Conservation (phyloP, 2,888 invertebrate species). For the Sphaeridia pumilis region DNA sequence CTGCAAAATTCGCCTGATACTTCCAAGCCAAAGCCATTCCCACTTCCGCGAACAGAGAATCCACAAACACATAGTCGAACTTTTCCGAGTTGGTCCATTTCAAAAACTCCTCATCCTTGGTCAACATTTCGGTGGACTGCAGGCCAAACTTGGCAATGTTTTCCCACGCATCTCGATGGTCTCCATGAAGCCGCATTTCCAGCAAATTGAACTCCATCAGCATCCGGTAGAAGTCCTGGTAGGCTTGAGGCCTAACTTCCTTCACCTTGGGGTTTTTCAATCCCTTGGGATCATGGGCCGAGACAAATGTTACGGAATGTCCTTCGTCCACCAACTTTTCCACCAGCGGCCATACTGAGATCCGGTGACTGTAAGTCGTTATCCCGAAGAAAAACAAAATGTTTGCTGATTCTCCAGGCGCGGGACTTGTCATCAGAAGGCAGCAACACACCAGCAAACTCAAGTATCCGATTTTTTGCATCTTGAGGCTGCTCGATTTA, state of each 20-base stretch:
- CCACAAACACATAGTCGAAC: not conserved
- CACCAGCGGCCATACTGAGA: slow-evolving; percentile 25
- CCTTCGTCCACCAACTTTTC: slow-evolving; percentile 20
- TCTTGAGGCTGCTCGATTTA: too few species aligned
- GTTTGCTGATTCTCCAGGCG: slow-evolving; percentile 4
- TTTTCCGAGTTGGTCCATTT: not conserved
- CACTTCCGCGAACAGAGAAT: not conserved
- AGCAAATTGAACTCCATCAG: not conserved
- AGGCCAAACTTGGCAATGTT: not conserved
- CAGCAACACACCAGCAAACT: too few species aligned
- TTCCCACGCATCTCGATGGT: not conserved
- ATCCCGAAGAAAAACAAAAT: slow-evolving; percentile 20
- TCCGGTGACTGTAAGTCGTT: slow-evolving; percentile 11
- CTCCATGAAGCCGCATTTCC: not conserved
- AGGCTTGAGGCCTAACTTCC: slow-evolving; percentile 16
- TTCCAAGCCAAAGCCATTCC: slow-evolving; percentile 11
- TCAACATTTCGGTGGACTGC: not conserved
- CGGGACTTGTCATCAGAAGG: not conserved
- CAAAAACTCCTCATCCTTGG: not conserved
- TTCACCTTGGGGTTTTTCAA: slow-evolving; percentile 17
- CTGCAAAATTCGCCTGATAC: slow-evolving; percentile 18
- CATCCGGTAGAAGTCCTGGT: not conserved
- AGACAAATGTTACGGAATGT: slow-evolving; percentile 25
- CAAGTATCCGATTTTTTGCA: too few species aligned
- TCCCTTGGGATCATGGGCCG: slow-evolving; percentile 17